A percentile compares a stretch with the other conserved stretches of the same genome.
Evolutionary conservation across 37 sponge, comb jelly and placozoan species (phyloP).

Genomic region (Diacarnus erythraeanus): DNA sequence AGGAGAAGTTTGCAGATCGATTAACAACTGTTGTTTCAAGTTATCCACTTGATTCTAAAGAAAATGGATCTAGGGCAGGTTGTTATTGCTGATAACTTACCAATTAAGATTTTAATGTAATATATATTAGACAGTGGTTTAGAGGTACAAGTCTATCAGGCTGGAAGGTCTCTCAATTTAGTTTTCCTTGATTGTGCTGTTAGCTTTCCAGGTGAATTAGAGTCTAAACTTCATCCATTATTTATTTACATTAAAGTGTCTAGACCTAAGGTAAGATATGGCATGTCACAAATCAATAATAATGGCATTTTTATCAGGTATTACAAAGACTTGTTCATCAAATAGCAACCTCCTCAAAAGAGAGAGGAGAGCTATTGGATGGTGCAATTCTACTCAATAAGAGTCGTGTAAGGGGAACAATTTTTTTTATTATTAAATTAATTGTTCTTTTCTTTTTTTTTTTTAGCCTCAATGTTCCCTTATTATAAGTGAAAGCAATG

Average conservation of each 20-base stretch:
- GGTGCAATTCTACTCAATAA: conserved; percentile 22
- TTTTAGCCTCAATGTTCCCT: conserved; percentile 35
- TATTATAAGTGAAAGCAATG: conserved; percentile 45
- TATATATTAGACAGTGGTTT: background rate
- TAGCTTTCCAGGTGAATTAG: conserved; percentile 42
- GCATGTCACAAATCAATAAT: background rate
- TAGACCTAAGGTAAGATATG: conserved; percentile 21
- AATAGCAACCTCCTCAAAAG: conserved; percentile 14
- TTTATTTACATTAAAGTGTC: conserved; percentile 42
- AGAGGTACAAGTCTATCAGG: conserved; percentile 22
- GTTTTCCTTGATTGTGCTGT: conserved; percentile 51
- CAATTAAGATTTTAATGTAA: background rate
- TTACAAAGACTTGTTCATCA: conserved; percentile 35
- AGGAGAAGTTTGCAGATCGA: conserved; percentile 37
- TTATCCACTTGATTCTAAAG: background rate
- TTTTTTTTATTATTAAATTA: background rate
- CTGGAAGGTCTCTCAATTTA: conserved; percentile 28
- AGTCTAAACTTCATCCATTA: conserved; percentile 37
- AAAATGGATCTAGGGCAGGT: background rate
- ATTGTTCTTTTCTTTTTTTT: background rate
- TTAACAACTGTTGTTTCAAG: conserved; percentile 7
- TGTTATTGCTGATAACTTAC: background rate
- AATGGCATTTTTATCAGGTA: conserved; percentile 6
- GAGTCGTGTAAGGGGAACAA: background rate
- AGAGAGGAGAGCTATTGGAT: conserved; percentile 20